Percentiles rank a stretch among this genome's conserved stretches.
phyloP scores from a whole-genome alignment of 2,888 invertebrate genomes.

The Melitaea athalia region DNA sequence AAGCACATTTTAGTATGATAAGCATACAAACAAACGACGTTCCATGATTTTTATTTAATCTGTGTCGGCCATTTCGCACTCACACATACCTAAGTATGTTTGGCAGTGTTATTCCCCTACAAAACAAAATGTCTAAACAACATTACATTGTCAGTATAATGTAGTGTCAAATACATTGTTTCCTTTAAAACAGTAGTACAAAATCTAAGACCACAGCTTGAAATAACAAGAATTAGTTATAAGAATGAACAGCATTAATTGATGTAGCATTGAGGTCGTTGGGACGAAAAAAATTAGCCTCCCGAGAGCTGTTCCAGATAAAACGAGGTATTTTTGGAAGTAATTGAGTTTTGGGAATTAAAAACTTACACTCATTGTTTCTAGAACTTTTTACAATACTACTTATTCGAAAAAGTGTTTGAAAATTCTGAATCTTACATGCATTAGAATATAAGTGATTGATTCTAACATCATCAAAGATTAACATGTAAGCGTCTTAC shows the following conservation, averaged over 20 bases:
- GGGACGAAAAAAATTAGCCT: conserved; percentile 39
- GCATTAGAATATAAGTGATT: too few relatives aligned
- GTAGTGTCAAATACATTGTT: neutral
- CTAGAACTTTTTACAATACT: neutral
- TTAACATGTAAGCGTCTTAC: too few relatives aligned
- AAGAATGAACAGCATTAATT: conserved; percentile 53
- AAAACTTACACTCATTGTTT: neutral
- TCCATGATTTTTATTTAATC: too few relatives aligned
- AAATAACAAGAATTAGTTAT: conserved; percentile 1
- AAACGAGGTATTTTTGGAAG: conserved; percentile 52
- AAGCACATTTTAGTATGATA: too few relatives aligned
- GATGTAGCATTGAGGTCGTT: conserved; percentile 60
- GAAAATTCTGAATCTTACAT: too few relatives aligned
- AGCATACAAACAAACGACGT: too few relatives aligned
- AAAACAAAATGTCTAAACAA: too few relatives aligned
- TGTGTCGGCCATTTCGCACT: too few relatives aligned
- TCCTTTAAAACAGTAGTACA: neutral
- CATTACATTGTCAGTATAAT: too few relatives aligned
- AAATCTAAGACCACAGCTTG: neutral
- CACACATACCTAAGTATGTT: too few relatives aligned
- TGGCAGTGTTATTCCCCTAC: too few relatives aligned
- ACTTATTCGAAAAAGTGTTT: neutral
- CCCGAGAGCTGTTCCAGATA: conserved; percentile 39
- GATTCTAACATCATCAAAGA: too few relatives aligned
- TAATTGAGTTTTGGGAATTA: conserved; percentile 55